These are phyloP conservation scores for Rhinophrynus dorsalis DNA, from an alignment of 2,797 vertebrate genomes.

Conservation along the genomic window DNA sequence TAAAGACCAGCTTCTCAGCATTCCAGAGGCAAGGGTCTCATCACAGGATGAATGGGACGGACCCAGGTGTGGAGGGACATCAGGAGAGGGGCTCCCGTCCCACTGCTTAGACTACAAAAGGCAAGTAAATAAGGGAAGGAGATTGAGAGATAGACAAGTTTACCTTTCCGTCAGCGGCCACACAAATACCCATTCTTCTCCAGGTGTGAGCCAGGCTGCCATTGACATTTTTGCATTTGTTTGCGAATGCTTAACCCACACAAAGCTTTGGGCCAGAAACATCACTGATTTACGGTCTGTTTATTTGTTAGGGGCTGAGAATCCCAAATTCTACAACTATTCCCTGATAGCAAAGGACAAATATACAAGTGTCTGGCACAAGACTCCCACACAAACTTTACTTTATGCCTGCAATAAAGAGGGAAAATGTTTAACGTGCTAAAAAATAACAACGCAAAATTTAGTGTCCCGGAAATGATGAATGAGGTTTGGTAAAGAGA, in stretches of 20 bases:
- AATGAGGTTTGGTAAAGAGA: no score
- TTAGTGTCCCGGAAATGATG: no score
- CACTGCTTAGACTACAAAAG: constrained; percentile 9
- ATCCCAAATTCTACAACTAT: no score
- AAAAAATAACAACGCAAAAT: no score
- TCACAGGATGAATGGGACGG: background rate
- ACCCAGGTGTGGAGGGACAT: constrained; percentile 21
- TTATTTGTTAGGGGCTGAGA: no score
- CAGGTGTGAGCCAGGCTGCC: constrained; percentile 1
- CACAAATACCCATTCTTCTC: background rate
- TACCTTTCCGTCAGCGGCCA: constrained; percentile 15
- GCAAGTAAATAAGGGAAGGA: constrained; percentile 10
- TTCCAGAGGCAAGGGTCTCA: constrained; percentile 21
- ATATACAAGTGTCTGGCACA: no score
- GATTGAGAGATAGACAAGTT: constrained; percentile 33
- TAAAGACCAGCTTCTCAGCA: constrained; percentile 8
- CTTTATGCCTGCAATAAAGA: no score
- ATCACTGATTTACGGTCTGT: background rate
- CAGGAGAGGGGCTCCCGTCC: background rate
- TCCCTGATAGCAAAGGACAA: no score
- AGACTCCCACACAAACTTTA: no score
- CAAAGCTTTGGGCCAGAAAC: background rate
- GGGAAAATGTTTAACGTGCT: no score
- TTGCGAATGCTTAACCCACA: background rate
- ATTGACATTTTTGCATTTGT: background rate